A percentile compares a stretch with the other conserved stretches of the same genome.
phyloP scores from a whole-genome alignment of 1,140 invertebrate species.

The Pseudomyrmex pallidus region DNA sequence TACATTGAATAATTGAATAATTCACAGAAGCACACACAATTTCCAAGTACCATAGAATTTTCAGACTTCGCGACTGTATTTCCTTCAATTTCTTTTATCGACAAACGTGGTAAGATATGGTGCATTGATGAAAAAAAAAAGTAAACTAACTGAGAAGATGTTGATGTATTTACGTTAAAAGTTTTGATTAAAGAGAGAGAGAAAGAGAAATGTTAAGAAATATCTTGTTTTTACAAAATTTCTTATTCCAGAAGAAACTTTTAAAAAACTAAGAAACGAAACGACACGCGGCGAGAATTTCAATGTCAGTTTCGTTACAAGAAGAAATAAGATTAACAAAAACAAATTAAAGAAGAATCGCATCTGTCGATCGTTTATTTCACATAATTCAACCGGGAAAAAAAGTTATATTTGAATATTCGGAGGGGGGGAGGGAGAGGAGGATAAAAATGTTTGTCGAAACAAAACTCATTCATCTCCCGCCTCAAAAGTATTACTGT shows the following conservation, averaged over 20 bases:
- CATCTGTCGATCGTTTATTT: background rate
- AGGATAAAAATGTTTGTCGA: too few species aligned
- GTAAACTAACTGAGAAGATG: too few species aligned
- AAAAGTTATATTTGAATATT: slow-evolving; percentile 34
- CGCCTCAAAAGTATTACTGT: slow-evolving; percentile 21
- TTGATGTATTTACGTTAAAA: too few species aligned
- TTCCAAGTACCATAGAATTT: background rate
- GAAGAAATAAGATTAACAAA: background rate
- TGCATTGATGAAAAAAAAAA: background rate
- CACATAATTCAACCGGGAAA: background rate
- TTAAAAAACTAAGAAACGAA: background rate
- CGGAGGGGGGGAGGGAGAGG: background rate
- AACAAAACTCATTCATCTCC: slow-evolving; percentile 18
- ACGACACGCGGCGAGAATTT: background rate
- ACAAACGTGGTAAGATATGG: background rate
- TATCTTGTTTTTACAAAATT: background rate
- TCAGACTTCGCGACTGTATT: background rate
- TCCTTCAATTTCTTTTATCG: background rate
- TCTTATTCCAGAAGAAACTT: too few species aligned
- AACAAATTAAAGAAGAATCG: slow-evolving; percentile 4
- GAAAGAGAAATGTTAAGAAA: background rate
- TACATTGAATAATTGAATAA: slow-evolving; percentile 26
- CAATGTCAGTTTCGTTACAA: background rate
- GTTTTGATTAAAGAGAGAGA: too few species aligned
- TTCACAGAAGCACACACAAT: background rate